Evolutionary conservation across 2,797 vertebrate genomes (phyloP).

Genomic region (Eulemur coronatus): DNA sequence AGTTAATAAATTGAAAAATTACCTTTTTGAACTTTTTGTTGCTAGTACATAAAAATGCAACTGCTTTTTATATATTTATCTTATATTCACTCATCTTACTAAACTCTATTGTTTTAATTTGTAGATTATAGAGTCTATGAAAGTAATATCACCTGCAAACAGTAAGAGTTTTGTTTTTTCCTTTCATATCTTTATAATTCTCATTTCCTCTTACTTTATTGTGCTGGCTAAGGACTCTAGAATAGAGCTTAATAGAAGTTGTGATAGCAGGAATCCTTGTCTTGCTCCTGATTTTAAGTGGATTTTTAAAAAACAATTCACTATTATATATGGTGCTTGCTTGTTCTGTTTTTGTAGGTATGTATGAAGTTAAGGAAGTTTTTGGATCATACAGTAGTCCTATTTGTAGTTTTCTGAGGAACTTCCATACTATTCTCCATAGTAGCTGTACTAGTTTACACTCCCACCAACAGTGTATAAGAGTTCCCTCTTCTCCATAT

Average conservation of each 20-base stretch:
- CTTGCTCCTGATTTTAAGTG: background rate
- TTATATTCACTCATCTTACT: background rate
- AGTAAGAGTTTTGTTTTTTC: background rate
- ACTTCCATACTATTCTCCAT: background rate
- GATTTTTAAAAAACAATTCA: background rate
- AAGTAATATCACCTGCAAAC: background rate
- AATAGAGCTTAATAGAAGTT: background rate
- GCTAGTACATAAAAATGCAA: background rate
- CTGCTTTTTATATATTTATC: background rate
- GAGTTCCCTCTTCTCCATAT: background rate
- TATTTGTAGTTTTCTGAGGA: background rate
- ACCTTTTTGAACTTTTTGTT: background rate
- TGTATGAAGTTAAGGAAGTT: background rate
- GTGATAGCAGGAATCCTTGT: background rate
- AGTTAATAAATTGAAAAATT: constrained; percentile 15
- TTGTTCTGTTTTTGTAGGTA: background rate
- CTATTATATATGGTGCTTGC: background rate
- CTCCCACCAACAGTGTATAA: background rate
- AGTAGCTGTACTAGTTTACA: background rate
- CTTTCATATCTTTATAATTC: background rate
- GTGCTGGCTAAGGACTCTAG: background rate
- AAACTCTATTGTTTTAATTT: background rate
- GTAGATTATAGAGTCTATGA: background rate
- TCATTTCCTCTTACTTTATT: background rate
- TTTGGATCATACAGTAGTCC: background rate